Evolutionary conservation across 2,797 vertebrate species (phyloP), one percentile per base, ranked within the genome.

Genomic region (Pangasius larnaudii): DNA sequence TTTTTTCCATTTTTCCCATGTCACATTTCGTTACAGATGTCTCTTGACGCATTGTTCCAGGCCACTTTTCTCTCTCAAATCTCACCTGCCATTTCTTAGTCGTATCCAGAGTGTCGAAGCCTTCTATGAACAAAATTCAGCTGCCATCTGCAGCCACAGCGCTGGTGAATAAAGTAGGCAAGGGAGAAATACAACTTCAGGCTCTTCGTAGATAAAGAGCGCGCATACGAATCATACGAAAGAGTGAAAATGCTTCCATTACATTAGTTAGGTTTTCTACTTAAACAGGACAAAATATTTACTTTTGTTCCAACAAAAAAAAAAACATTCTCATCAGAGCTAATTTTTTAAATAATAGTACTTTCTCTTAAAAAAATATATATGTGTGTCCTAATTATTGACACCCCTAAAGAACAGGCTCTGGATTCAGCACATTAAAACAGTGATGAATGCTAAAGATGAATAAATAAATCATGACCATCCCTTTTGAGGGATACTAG

Each of bases 21-120:
- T 95, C 96, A 94, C 91, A 81, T 72, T 86, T 63, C 91, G 91
- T 93, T 94, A 91, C 88, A 75, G 71, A 49, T 49, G 91, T 93
- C 92, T 90, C 85, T 88, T 89, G 27, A 81, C 42, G 89, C 33
- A 36, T 22, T 36, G 18, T 42, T 75, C 42, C 42, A 75, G 83
- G 67, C 74, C 77, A 88, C 80, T 39, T 39, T 67, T 71, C 30
- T 24, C 46, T 89, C 93, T 94, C 93, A 92, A 91, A 18, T 39
- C 67, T 22, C 75, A 94, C 89, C 93, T 88, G 91, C 89, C 94
- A 92, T 10, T 74, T 46, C 24, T 6, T n/a, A 27, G 11, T 33
- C 0, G 13, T 53, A 53, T 53, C 42, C 18, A 19, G 30, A 79
- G 33, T 1, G 36, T 72, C 2, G 9, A 27, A 27, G 59, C 8